Evolutionary conservation across 2,797 vertebrate species (phyloP).

Genomic region (Rhabdomys pumilio): DNA sequence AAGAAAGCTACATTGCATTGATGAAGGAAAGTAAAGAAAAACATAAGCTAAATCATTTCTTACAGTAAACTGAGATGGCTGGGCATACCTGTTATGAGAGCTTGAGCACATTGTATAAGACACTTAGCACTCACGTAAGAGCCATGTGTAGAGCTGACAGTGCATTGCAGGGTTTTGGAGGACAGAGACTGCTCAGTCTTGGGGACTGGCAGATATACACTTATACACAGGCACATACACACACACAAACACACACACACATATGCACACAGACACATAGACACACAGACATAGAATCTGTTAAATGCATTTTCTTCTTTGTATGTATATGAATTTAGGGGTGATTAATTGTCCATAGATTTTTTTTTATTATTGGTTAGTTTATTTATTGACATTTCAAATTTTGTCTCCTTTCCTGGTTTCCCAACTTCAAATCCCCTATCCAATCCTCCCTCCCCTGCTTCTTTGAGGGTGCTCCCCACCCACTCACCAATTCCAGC

Average conservation of each 20-base stretch:
- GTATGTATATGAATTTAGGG: not conserved
- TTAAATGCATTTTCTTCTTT: not conserved
- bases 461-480: no score
- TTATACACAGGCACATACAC: not conserved
- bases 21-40: not conserved
- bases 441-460: no score
- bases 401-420: no score
- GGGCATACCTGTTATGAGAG: not conserved
- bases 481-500: no score
- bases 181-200: not conserved
- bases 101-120: not conserved
- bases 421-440: no score
- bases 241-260: not conserved
- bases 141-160: not conserved
- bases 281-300: no score
- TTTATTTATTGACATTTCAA: no score
- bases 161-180: fast-evolving
- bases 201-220: not conserved
- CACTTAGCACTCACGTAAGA: not conserved
- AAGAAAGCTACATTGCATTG: not conserved
- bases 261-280: not conserved
- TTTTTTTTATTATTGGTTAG: no score
- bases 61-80: not conserved
- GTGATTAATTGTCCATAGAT: not conserved
- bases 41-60: not conserved